phyloP scores from a whole-genome alignment of 2,113 vertebrate genomes.

The Australoheros scitulus region DNA sequence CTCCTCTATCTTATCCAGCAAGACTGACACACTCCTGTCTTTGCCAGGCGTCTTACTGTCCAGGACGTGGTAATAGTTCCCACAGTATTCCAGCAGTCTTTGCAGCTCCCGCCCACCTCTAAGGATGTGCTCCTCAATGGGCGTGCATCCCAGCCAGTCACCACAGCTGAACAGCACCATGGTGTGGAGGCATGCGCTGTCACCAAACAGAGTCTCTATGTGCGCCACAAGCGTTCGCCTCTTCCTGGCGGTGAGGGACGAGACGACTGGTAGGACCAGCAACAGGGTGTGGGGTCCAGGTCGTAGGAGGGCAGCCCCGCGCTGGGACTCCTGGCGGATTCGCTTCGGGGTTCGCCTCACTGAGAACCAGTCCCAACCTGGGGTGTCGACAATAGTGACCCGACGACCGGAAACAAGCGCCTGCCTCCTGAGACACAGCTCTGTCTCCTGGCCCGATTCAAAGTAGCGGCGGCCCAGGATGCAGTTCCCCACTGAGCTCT shows the following conservation, averaged over 20 bases:
- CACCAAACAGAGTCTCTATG: slow-evolving; percentile 79
- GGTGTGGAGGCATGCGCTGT: slow-evolving; percentile 76
- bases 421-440: slow-evolving; percentile 75
- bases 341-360: slow-evolving; percentile 74
- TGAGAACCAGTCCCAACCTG: slow-evolving; percentile 83
- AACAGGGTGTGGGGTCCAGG: slow-evolving; percentile 80
- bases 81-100: slow-evolving; percentile 77
- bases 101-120: slow-evolving; percentile 76
- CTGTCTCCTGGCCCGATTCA: slow-evolving; percentile 77
- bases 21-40: slow-evolving; percentile 73
- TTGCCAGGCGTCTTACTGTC: slow-evolving; percentile 78
- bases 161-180: slow-evolving; percentile 82
- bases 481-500: slow-evolving; percentile 80
- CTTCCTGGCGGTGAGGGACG: slow-evolving; percentile 78
- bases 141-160: slow-evolving; percentile 79
- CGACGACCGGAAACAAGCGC: slow-evolving; percentile 76
- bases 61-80: slow-evolving; percentile 82
- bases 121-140: slow-evolving; percentile 82
- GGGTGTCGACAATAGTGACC: slow-evolving; percentile 81
- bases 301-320: slow-evolving; percentile 76
- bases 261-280: slow-evolving; percentile 80
- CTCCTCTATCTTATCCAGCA: slow-evolving; percentile 81
- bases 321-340: slow-evolving; percentile 76
- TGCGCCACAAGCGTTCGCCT: slow-evolving; percentile 76
- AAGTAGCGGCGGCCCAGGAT: slow-evolving; percentile 78